These are phyloP conservation scores for Chlorospingus semifuscus DNA, from an alignment of 2,797 vertebrate species.

Conservation along the genomic window DNA sequence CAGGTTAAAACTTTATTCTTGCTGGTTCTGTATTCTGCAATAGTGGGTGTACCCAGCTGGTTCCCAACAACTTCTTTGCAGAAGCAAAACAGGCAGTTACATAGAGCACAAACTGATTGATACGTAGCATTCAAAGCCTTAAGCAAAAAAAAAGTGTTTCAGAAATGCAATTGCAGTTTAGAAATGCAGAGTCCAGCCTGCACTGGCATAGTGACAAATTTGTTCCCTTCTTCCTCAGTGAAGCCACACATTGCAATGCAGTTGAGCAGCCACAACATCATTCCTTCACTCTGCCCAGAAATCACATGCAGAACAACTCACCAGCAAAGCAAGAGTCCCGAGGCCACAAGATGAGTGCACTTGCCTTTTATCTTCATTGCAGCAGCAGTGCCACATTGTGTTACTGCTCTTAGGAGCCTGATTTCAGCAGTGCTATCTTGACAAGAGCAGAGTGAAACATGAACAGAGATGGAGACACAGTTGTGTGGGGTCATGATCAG, in stretches of 20 bases:
- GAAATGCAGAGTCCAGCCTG: not conserved
- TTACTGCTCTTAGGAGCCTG: not conserved
- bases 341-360: not conserved
- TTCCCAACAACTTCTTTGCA: not conserved
- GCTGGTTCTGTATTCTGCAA: not conserved
- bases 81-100: not conserved
- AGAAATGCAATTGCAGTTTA: not conserved
- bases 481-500: not conserved
- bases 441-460: not conserved
- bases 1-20: not conserved
- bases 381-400: not conserved
- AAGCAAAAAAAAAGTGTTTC: not conserved
- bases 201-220: too few relatives aligned
- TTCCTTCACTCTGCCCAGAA: not conserved
- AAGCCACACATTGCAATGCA: rapidly evolving
- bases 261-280: not conserved
- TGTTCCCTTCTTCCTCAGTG: not conserved
- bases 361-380: not conserved
- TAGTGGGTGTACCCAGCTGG: not conserved
- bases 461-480: not conserved
- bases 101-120: not conserved
- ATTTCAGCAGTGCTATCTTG: not conserved
- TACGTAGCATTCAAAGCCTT: not conserved
- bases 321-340: not conserved
- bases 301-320: not conserved